phyloP scores from a whole-genome alignment of 2,888 invertebrate species.

The Altica lythri region DNA sequence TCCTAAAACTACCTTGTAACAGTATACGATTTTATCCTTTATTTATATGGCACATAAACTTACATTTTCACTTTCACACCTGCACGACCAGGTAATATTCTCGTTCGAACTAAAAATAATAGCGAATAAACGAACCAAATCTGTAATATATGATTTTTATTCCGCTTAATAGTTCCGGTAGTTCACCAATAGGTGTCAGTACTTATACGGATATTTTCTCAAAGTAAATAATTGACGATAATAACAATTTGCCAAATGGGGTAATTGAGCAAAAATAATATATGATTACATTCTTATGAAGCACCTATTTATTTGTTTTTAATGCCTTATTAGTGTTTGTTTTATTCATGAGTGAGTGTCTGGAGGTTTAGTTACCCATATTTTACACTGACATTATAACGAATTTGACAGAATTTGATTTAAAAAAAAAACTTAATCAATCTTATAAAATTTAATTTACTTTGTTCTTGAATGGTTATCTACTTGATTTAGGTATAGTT shows the following conservation, averaged over 20 bases:
- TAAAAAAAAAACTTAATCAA: no score
- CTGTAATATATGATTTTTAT: background rate
- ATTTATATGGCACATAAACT: background rate
- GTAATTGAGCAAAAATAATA: slow-evolving; percentile 30
- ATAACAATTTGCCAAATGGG: slow-evolving; percentile 28
- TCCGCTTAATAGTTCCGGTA: background rate
- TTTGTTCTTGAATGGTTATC: no score
- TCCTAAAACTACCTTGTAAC: background rate
- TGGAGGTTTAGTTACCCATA: slow-evolving; percentile 13
- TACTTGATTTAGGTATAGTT: no score
- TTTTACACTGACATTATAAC: slow-evolving; percentile 4
- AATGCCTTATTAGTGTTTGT: slow-evolving; percentile 16
- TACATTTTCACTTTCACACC: background rate
- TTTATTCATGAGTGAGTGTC: slow-evolving; percentile 19
- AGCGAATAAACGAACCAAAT: background rate
- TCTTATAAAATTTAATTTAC: no score
- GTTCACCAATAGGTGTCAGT: background rate
- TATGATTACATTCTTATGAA: slow-evolving; percentile 28
- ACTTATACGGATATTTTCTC: background rate
- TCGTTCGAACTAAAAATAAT: background rate
- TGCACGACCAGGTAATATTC: background rate
- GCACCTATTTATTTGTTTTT: slow-evolving; percentile 30
- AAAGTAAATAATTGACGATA: slow-evolving; percentile 16
- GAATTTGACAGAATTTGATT: no score
- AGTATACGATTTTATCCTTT: slow-evolving; percentile 3